Percentiles rank a stretch among this genome's conserved stretches.
Conservation (phyloP, 2,113 vertebrate species). For the Ciconia maguari region DNA sequence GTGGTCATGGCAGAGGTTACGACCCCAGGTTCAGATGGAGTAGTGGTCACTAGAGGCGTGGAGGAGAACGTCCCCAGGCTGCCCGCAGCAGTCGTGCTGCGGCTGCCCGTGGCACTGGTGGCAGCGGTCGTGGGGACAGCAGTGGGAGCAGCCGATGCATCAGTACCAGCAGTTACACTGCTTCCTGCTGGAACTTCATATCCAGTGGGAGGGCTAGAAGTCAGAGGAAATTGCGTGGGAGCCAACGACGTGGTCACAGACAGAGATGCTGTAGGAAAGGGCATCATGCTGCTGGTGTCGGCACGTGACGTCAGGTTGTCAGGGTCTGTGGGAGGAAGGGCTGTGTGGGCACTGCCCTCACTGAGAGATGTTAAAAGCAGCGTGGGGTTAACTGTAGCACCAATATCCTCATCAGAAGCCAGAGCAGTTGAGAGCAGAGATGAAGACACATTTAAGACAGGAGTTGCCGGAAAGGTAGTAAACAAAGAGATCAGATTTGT, state of each 20-base stretch:
- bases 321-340: neutral
- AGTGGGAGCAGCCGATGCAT: neutral
- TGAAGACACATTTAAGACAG: constrained; percentile 24
- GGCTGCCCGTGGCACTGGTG: neutral
- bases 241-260: neutral
- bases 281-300: neutral
- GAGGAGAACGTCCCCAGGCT: neutral
- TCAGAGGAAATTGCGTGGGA: constrained; percentile 20
- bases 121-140: neutral
- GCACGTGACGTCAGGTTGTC: neutral
- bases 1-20: constrained; percentile 65
- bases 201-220: neutral
- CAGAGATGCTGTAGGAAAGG: neutral
- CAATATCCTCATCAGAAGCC: neutral
- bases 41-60: neutral
- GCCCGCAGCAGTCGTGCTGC: neutral
- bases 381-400: neutral
- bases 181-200: constrained; percentile 45
- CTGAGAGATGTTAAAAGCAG: constrained; percentile 40
- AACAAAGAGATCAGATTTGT: constrained; percentile 25
- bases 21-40: neutral
- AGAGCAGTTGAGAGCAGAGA: neutral
- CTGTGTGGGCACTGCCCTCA: neutral
- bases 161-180: neutral
- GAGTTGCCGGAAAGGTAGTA: constrained; percentile 13